Evolutionary conservation across 2,888 invertebrate species (phyloP).

Genomic region (Drosophila ustulata): DNA sequence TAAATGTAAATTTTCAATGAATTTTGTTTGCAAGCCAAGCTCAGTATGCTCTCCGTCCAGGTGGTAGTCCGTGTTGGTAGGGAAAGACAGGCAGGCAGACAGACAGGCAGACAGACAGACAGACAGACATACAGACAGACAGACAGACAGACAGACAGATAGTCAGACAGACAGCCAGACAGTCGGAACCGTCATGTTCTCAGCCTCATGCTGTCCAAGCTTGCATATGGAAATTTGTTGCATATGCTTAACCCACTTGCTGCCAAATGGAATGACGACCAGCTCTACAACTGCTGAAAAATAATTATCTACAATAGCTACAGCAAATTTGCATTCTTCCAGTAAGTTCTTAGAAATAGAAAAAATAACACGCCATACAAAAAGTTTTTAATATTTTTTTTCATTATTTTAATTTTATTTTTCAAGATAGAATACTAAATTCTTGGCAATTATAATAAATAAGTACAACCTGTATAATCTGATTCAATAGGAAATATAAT

Average conservation of each 20-base stretch:
- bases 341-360: no score
- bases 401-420: no score
- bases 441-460: no score
- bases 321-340: not conserved
- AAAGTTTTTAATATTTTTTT: no score
- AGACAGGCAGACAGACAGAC: not conserved
- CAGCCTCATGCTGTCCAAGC: constrained; percentile 66
- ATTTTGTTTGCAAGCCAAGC: constrained; percentile 58
- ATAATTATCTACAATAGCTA: constrained; percentile 1
- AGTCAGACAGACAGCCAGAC: not conserved
- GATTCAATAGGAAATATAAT: no score
- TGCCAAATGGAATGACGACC: constrained; percentile 35
- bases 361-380: no score
- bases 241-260: constrained; percentile 77
- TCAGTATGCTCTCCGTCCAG: constrained; percentile 37
- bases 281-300: constrained; percentile 23
- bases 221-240: constrained; percentile 72
- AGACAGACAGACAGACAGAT: constrained; percentile 6
- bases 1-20: constrained; percentile 21
- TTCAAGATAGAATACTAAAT: no score
- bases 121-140: not conserved
- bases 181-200: constrained; percentile 46
- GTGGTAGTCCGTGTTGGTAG: constrained; percentile 43
- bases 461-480: no score
- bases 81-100: constrained; percentile 17